Percentiles rank a stretch among this genome's conserved stretches.
phyloP scores from a whole-genome alignment of 2,113 vertebrate species.

The Nesospiza acunhae region DNA sequence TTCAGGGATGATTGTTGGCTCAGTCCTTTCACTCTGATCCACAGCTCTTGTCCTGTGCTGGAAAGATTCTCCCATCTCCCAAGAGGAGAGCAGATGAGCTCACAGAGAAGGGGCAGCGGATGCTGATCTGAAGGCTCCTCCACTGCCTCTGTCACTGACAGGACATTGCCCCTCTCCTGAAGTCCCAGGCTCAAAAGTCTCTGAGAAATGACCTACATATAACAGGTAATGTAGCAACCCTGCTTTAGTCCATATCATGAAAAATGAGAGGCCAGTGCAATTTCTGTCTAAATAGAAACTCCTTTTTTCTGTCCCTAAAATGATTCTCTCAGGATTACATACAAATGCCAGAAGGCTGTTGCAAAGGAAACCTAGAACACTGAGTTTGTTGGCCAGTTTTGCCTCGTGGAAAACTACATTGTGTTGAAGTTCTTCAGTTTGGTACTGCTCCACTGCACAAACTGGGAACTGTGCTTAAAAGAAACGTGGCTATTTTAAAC shows the following conservation, averaged over 20 bases:
- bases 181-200: background rate
- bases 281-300: background rate
- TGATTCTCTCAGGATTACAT: background rate
- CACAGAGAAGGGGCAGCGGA: background rate
- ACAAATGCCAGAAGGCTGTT: background rate
- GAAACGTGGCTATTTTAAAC: background rate
- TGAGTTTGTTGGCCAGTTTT: background rate
- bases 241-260: background rate
- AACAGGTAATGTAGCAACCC: background rate
- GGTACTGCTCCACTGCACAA: background rate
- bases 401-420: background rate
- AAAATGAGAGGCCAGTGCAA: background rate
- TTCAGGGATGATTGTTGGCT: background rate
- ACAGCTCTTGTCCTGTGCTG: background rate
- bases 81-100: background rate
- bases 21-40: background rate
- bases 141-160: background rate
- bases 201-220: background rate
- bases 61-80: background rate
- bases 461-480: background rate
- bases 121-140: background rate
- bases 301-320: background rate
- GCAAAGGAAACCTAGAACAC: background rate
- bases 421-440: background rate
- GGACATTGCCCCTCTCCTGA: background rate